Evolutionary conservation across 2,888 invertebrate genomes (phyloP), one percentile per base, ranked within the genome.

Genomic region (Pyralis farinalis): DNA sequence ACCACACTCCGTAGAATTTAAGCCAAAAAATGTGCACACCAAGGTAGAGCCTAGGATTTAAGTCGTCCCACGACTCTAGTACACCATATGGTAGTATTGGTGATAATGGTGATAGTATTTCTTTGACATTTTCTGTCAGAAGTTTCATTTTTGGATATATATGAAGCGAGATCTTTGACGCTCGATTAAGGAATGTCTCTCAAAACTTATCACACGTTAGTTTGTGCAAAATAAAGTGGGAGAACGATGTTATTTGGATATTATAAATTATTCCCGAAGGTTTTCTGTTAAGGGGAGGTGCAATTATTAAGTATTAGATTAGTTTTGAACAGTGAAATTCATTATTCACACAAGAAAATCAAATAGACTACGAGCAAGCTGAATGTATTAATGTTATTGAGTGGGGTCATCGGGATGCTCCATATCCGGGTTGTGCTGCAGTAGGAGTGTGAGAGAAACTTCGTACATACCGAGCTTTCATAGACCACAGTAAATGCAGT

Each of bases 1-100:
- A 89, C 88, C 89, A 89, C 73, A 89, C 74, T 34, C 89, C 89
- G 54, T 87, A 90, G 57, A 88, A 85, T 47, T 84, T 89, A 12
- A 90, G 64, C 87, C 89, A 90, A 61, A 81, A 89, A 55, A 87
- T 81, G 54, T 90, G 89, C 12, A 90, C 68, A 1, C 84, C 79
- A 40, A 77, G 84, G 54, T 85, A 89, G 38, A 89, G 61, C 20
- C 67, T 68, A 1, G 89, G 89, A 40, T 85, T 65, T 21, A 87
- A 71, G 52, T 76, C 71, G 34, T 84, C 82, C 87, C 86, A 84
- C 2, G 84, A 47, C 35, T 85, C 81, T 7, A 74, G 43, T 7
- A 80, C 75, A 27, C 86, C 86, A 52, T 81, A 86, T 12, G 87
- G 87, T 25, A 86, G 53, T 42, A 77, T 47, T 3, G 68, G 71